phyloP scores from a whole-genome alignment of 2,797 vertebrate species.

The Anniella stebbinsi region DNA sequence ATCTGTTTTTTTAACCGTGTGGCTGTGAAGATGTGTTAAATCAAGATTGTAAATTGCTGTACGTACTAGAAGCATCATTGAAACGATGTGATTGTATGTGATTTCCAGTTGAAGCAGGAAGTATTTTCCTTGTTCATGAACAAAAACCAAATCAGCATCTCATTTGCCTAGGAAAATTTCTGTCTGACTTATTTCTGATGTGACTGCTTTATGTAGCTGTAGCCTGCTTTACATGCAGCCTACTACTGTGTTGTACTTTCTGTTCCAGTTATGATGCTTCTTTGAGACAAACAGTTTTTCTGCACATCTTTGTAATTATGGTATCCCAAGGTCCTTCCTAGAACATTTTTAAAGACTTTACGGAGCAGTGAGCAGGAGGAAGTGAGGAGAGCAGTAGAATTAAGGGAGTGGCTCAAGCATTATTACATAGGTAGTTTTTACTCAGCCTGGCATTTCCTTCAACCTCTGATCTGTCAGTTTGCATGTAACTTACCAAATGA shows the following conservation, averaged over 20 bases:
- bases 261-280: neutral
- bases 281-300: neutral
- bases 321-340: neutral
- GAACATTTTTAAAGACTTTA: neutral
- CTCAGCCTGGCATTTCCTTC: neutral
- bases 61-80: neutral
- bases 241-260: neutral
- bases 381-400: neutral
- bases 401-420: neutral
- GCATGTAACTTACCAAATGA: neutral
- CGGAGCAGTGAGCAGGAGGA: neutral
- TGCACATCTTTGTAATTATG: neutral
- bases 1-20: neutral
- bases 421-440: neutral
- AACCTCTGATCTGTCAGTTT: neutral
- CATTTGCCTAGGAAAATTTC: constrained; percentile 6
- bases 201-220: neutral
- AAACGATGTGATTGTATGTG: neutral
- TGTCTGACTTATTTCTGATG: constrained; percentile 5
- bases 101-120: neutral
- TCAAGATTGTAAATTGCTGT: neutral
- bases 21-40: neutral
- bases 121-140: neutral
- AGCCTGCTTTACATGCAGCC: neutral
- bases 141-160: constrained; percentile 5